Base-by-base conservation (phyloP, 2,888 invertebrate species). In the Lasioglossum zephyrum region DNA sequence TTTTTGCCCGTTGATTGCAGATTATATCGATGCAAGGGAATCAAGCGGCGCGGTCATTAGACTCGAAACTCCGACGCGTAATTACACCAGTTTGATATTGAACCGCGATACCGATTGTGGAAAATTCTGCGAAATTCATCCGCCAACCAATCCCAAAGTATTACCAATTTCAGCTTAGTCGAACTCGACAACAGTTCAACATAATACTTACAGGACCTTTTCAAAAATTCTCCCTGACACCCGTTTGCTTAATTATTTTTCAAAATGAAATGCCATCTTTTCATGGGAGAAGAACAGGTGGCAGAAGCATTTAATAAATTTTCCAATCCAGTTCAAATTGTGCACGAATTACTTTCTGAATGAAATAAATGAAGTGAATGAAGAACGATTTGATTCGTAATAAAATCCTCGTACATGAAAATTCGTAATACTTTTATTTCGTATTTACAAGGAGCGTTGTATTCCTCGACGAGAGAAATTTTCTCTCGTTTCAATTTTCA, bases 11-110 rank as follows among this genome's bases (percentile, higher is more conserved):
- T 18, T 44, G 44, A 75, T 75, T 75, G 63, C 44, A 18, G 66
- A 69, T 69, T 78, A 78, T 82, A 78, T 82, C 78, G 73, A 73
- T 77, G 41, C 47, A 39, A 77, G 63, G 63, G 73, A 81, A 73
- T 77, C 39, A 16, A 47, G 47, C 78, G 39, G 69, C 66, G 66
- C 78, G 36, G 53, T 78, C 53, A 36, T 73, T 78, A 66, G 16
- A 73, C 77, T 47, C 22, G 39, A 77, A 63, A 73, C 60, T 77
- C 60, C 63, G 73, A 73, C 49, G 44, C 70, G 76, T 74, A 44
- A 66, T 63, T n/a, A 49, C 49, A n/a, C 57, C 36, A 1, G 26
- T 39, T 39, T 36, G 66, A 78, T 73, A 78, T 31, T 36, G 41
- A 73, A 53, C 49, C 31, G 18, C 39, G 72, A 73, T 66, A 77